A percentile compares a stretch with the other conserved stretches of the same genome.
Evolutionary conservation across 2,888 invertebrate species (phyloP).

Genomic region (Bombylius major): DNA sequence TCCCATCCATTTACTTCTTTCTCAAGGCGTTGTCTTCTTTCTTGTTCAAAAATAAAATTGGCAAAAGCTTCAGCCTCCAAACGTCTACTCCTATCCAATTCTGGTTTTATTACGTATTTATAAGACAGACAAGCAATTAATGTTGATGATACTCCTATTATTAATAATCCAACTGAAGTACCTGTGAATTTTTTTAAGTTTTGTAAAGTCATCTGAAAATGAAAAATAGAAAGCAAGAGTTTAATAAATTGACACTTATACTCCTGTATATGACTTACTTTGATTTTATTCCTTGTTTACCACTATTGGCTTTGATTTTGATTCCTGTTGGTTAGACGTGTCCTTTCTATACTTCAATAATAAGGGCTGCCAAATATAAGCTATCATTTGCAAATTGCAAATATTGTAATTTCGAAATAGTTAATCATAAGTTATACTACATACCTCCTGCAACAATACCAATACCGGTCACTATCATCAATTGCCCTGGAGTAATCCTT

Average conservation of each 20-base stretch:
- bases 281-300: background rate
- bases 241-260: background rate
- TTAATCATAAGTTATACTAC: no score
- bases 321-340: background rate
- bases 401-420: no score
- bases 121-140: constrained; percentile 19
- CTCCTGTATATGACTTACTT: background rate
- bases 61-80: constrained; percentile 28
- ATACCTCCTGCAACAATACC: constrained; percentile 16
- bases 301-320: background rate
- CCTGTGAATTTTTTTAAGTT: constrained; percentile 21
- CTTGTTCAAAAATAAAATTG: constrained; percentile 29
- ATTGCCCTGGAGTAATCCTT: constrained; percentile 29
- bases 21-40: constrained; percentile 11
- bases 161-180: constrained; percentile 26
- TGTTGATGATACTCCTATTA: constrained; percentile 25
- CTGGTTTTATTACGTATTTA: constrained; percentile 25
- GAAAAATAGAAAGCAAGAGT: no score
- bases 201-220: constrained; percentile 30
- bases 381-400: background rate
- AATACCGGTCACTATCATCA: constrained; percentile 32
- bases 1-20: no score
- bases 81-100: constrained; percentile 21
- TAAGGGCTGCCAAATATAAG: constrained; percentile 38
- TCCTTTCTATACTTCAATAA: constrained; percentile 25